Evolutionary conservation across 2,797 vertebrate genomes (phyloP), one percentile per base, ranked within the genome.

Genomic region (Chloroceryle amazona): DNA sequence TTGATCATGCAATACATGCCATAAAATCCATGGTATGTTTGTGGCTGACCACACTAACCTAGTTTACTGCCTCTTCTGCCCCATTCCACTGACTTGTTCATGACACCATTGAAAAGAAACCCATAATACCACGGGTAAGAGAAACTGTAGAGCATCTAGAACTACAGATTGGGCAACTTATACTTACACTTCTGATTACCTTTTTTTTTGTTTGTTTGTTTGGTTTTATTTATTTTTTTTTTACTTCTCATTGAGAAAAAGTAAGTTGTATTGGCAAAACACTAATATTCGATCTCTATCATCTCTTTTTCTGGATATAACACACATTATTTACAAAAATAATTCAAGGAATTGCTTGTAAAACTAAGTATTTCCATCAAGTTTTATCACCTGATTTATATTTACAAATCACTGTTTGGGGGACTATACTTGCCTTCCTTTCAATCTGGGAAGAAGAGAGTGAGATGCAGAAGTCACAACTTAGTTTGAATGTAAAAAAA

Each of bases 1-100:
- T 95, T 74, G 91, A 92, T 86, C 88, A 83, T 96, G 91, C 88
- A 96, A 95, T 78, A 60, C 86, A 51, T 94, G 97, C 97, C 97
- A 97, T 97, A 98, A 94, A 97, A 96, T 96, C 94, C 82, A 86
- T 74, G 94, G 86, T 94, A 97, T 96, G 96, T 93, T 92, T 97
- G 97, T 97, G 95, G 93, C 94, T 98, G 94, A 97, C 94, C 89
- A 47, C 86, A 63, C 72, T 96, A 96, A 98, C 97, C 96, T 91
- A 96, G 95, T 93, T 97, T 93, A 95, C 85, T 97, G 94, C 95
- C 89, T 96, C 92, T 96, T 81, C 96, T 92, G 93, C 90, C 92
- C 96, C 81, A 6, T 93, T 94, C 93, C 81, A 81, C 93, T 21
- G 8, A 16, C 57, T 84, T 80, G 39, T 26, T 94, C 90, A 96